Percentiles rank a stretch among this genome's conserved stretches.
These are phyloP conservation scores for Auanema freiburgensis DNA, from an alignment of 2,888 invertebrate species.

Conservation along the genomic window DNA sequence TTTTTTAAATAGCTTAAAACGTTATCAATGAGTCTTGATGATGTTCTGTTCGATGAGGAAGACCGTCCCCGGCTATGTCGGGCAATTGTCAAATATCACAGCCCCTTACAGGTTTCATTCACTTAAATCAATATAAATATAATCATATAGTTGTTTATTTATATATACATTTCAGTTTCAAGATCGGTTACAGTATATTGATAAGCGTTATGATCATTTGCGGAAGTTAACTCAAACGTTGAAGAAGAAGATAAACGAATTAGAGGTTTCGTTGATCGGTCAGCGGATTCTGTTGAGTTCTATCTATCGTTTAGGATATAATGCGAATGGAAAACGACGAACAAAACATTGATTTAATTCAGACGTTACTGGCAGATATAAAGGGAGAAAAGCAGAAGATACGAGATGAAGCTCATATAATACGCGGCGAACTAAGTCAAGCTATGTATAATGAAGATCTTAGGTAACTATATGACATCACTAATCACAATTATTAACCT, in stretches of 20 bases:
- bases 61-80: constrained; percentile 15
- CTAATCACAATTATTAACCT: too few species aligned
- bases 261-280: constrained; percentile 32
- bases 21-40: constrained; percentile 15
- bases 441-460: constrained; percentile 46
- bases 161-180: constrained; percentile 31
- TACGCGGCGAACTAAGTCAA: constrained; percentile 40
- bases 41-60: constrained; percentile 16
- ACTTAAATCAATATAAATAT: not conserved
- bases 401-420: constrained; percentile 41
- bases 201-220: constrained; percentile 42
- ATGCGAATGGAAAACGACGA: constrained; percentile 43
- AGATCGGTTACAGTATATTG: constrained; percentile 39
- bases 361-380: constrained; percentile 36
- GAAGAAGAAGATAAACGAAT: constrained; percentile 39
- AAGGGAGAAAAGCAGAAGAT: constrained; percentile 39
- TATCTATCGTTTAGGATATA: constrained; percentile 28
- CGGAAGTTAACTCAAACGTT: constrained; percentile 40
- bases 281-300: not conserved
- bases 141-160: not conserved
- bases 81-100: constrained; percentile 16
- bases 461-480: constrained; percentile 20
- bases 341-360: constrained; percentile 40
- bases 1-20: not conserved
- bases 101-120: constrained; percentile 15